These are phyloP conservation scores for Ophion obscuratus DNA, from an alignment of 2,888 invertebrate species.

Conservation along the genomic window DNA sequence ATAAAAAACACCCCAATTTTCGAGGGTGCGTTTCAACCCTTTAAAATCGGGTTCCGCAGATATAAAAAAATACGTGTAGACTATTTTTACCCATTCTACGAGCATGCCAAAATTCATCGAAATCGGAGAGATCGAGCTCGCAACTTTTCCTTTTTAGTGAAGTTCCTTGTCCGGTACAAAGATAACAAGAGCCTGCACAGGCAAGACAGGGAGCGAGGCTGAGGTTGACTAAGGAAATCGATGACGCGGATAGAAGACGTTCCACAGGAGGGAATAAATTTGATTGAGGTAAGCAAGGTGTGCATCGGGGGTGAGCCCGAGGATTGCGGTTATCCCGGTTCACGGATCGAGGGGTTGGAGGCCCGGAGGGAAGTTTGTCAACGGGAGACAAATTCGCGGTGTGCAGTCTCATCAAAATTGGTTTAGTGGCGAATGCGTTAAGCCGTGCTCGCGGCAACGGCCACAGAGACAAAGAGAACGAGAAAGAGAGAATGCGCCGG, in stretches of 20 bases:
- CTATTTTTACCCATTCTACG: too few relatives aligned
- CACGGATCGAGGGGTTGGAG: background rate
- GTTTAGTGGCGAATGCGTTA: constrained; percentile 62
- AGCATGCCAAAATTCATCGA: too few relatives aligned
- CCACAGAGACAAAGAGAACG: constrained; percentile 4
- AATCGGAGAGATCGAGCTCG: too few relatives aligned
- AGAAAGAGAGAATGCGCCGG: background rate
- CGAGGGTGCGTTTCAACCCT: too few relatives aligned
- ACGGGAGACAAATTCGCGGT: constrained; percentile 47
- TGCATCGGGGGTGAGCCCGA: constrained; percentile 1
- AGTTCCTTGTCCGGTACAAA: background rate
- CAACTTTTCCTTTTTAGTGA: too few relatives aligned
- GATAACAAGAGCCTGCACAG: background rate
- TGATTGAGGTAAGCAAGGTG: constrained; percentile 46
- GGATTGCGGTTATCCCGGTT: constrained; percentile 1
- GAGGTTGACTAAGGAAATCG: background rate
- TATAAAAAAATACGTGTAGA: too few relatives aligned
- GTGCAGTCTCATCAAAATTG: constrained; percentile 59
- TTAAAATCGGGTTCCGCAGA: too few relatives aligned
- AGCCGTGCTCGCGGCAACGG: constrained; percentile 13
- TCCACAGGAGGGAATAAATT: constrained; percentile 34
- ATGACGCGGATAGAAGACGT: constrained; percentile 1
- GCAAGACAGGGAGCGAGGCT: background rate
- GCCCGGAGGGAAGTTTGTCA: constrained; percentile 15
- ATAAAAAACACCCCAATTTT: too few relatives aligned